Evolutionary conservation across 2,113 vertebrate genomes (phyloP).

Genomic region (Phalacrocorax pelagicus): DNA sequence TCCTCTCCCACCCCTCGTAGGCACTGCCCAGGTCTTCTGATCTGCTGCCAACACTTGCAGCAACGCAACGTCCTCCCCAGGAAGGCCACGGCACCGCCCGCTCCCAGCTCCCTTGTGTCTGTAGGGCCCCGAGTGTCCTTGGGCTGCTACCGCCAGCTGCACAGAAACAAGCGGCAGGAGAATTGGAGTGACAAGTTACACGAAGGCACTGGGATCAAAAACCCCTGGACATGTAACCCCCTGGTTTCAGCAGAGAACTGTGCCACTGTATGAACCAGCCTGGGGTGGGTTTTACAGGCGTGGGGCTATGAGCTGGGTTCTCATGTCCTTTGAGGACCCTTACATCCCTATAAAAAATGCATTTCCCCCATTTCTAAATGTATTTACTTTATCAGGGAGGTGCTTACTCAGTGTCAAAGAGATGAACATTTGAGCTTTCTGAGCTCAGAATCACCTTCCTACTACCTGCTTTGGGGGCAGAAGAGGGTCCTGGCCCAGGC

Average conservation of each 20-base stretch:
- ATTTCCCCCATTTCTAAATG: not conserved
- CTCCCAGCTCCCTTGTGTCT: too few species aligned
- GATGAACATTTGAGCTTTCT: not conserved
- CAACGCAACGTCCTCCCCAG: rapidly evolving
- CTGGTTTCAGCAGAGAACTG: rapidly evolving
- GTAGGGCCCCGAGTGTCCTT: rapidly evolving
- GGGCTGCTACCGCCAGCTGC: not conserved
- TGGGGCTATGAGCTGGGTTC: not conserved
- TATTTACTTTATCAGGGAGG: not conserved
- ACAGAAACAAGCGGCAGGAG: too few species aligned
- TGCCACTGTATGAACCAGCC: not conserved
- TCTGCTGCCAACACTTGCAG: too few species aligned
- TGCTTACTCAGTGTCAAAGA: not conserved
- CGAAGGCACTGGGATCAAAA: too few species aligned
- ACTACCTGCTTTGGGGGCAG: not conserved
- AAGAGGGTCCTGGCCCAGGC: not conserved
- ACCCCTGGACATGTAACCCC: rapidly evolving
- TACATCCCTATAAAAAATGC: not conserved
- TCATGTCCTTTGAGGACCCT: too few species aligned
- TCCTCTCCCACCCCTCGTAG: not conserved
- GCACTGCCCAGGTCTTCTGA: not conserved
- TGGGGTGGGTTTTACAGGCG: not conserved
- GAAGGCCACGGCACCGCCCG: rapidly evolving
- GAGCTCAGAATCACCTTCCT: not conserved
- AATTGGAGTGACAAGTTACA: too few species aligned